Conservation (phyloP, 2,888 invertebrate genomes). For the Epinotia brunnichana region DNA sequence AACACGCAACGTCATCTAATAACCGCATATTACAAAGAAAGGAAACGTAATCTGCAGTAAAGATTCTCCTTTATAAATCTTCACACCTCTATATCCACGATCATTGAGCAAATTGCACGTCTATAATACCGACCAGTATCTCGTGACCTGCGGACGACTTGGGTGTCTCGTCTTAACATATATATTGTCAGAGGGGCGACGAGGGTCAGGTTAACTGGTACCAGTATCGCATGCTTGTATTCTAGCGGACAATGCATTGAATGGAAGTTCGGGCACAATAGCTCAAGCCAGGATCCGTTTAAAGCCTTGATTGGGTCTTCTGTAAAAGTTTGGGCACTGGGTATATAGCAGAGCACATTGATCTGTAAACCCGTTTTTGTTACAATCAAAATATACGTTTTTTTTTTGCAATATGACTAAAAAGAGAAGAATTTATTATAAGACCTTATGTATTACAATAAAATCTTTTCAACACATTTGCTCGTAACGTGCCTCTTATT, state of each 20-base stretch:
- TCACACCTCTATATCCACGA: constrained; percentile 46
- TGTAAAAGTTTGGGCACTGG: constrained; percentile 1
- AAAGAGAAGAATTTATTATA: too few species aligned
- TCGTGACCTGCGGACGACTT: constrained; percentile 28
- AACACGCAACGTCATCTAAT: constrained; percentile 35
- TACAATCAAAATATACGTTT: background rate
- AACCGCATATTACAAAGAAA: constrained; percentile 43
- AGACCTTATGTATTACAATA: too few species aligned
- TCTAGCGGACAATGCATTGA: constrained; percentile 54
- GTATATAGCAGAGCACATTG: background rate
- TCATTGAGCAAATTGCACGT: constrained; percentile 50
- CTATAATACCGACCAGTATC: constrained; percentile 43
- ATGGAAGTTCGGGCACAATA: constrained; percentile 53
- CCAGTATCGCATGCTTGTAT: constrained; percentile 53
- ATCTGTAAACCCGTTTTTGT: background rate
- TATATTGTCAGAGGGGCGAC: constrained; percentile 9
- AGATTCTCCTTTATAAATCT: constrained; percentile 48
- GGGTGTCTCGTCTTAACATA: background rate
- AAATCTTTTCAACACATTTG: too few species aligned
- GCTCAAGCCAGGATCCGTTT: constrained; percentile 47
- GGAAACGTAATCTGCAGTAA: constrained; percentile 47
- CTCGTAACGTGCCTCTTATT: too few species aligned
- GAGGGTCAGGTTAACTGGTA: constrained; percentile 49
- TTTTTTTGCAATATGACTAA: too few species aligned
- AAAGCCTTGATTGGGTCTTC: constrained; percentile 49